Conservation (phyloP, 2,888 invertebrate species). For the Eupithecia dodoneata region DNA sequence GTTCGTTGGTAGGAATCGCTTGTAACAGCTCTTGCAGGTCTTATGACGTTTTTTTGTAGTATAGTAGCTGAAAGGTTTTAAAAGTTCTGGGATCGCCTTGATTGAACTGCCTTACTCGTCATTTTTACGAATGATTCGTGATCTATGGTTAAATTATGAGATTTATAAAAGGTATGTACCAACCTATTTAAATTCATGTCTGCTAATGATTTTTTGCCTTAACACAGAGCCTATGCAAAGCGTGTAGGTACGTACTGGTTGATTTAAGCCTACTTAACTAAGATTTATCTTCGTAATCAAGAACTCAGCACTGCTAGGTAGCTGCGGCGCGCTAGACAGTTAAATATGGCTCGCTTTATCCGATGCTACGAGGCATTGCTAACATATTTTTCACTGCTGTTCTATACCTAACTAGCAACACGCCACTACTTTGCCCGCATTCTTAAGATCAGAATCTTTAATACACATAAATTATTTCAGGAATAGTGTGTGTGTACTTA, state of each 20-base stretch:
- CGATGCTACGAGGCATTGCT: slow-evolving; percentile 38
- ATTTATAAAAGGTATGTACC: no score
- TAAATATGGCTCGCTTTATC: slow-evolving; percentile 41
- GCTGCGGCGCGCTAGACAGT: slow-evolving; percentile 36
- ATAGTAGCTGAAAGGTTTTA: no score
- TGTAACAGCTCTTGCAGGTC: no score
- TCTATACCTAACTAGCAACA: background rate
- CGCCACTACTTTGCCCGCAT: background rate
- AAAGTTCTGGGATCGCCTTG: no score
- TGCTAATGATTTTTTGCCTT: background rate
- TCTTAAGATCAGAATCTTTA: no score
- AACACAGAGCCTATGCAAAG: background rate
- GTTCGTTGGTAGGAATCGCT: no score
- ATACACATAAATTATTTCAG: no score
- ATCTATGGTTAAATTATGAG: no score
- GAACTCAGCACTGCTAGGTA: slow-evolving; percentile 16
- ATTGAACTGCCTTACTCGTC: no score
- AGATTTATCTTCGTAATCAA: slow-evolving; percentile 35
- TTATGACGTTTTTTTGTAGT: no score
- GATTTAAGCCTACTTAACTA: slow-evolving; percentile 18
- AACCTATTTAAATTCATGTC: background rate
- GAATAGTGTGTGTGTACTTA: no score
- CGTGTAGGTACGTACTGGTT: background rate
- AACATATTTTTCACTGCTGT: slow-evolving; percentile 35
- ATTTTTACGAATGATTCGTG: no score